phyloP scores from a whole-genome alignment of 2,888 invertebrate species.

The Lordiphosa fenestrarum region DNA sequence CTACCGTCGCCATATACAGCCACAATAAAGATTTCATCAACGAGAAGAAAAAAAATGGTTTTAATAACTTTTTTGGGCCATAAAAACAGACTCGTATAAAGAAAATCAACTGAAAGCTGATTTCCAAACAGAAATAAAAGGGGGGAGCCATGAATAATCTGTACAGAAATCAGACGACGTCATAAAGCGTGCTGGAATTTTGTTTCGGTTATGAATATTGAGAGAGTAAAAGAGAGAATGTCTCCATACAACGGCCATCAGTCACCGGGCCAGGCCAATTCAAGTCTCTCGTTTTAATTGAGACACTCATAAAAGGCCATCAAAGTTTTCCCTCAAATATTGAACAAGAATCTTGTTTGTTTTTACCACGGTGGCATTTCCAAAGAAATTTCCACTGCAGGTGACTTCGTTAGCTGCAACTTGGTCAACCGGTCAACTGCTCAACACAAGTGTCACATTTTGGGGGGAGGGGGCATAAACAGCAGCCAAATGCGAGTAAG shows the following conservation, averaged over 20 bases:
- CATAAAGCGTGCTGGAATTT: constrained; percentile 72
- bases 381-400: constrained; percentile 7
- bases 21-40: constrained; percentile 48
- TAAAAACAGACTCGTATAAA: constrained; percentile 20
- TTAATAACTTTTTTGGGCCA: constrained; percentile 46
- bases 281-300: constrained; percentile 53
- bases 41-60: constrained; percentile 20
- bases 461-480: constrained; percentile 15
- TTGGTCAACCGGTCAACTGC: constrained; percentile 50
- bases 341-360: constrained; percentile 60
- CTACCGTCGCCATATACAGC: constrained; percentile 19
- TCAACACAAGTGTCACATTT: constrained; percentile 66
- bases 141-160: constrained; percentile 59
- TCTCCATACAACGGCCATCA: constrained; percentile 36
- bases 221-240: neutral
- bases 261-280: constrained; percentile 43
- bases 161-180: constrained; percentile 61
- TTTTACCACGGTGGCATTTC: constrained; percentile 57
- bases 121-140: constrained; percentile 52
- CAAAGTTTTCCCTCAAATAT: constrained; percentile 26
- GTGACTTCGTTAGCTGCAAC: constrained; percentile 32
- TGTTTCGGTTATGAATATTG: constrained; percentile 48
- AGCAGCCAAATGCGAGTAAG: constrained; percentile 20
- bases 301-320: constrained; percentile 55
- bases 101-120: constrained; percentile 58